Conservation (phyloP, 2,113 vertebrate genomes). For the Lanius collurio region DNA sequence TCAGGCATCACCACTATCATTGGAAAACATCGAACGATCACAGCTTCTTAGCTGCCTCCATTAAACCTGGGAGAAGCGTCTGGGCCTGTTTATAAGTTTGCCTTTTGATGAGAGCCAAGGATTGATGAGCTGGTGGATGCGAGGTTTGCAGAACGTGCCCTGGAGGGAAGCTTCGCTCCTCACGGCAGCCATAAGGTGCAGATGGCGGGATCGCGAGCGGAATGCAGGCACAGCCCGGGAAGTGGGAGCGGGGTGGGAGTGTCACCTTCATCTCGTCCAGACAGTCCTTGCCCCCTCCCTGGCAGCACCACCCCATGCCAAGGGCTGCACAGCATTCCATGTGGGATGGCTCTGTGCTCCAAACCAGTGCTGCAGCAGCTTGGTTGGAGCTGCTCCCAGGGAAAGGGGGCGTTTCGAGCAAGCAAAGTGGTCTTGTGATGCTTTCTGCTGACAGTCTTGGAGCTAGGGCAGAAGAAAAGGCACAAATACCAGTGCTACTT, state of each 20-base stretch:
- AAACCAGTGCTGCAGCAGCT: not conserved
- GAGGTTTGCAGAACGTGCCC: conserved; percentile 8
- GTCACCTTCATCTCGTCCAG: not conserved
- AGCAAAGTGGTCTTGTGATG: fast-evolving
- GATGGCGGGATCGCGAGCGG: not conserved
- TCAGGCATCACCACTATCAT: conserved; percentile 54
- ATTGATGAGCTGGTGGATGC: conserved; percentile 32
- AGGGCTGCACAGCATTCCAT: fast-evolving
- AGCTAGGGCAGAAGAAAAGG: not conserved
- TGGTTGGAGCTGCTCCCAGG: not conserved
- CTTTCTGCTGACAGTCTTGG: not conserved
- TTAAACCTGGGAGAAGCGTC: conserved; percentile 53
- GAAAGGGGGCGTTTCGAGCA: fast-evolving
- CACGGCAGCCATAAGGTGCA: not conserved
- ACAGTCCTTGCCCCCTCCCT: not conserved
- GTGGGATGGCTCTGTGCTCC: fast-evolving
- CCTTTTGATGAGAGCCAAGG: conserved; percentile 36
- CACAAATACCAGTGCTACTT: not conserved
- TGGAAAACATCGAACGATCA: conserved; percentile 42
- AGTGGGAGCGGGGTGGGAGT: fast-evolving
- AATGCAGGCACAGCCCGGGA: not conserved
- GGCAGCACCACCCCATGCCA: fast-evolving
- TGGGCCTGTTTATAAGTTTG: conserved; percentile 51
- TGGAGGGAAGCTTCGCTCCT: not conserved
- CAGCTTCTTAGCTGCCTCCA: conserved; percentile 52